Conservation (phyloP, 2,888 invertebrate genomes). For the Drosophila paracracens region DNA sequence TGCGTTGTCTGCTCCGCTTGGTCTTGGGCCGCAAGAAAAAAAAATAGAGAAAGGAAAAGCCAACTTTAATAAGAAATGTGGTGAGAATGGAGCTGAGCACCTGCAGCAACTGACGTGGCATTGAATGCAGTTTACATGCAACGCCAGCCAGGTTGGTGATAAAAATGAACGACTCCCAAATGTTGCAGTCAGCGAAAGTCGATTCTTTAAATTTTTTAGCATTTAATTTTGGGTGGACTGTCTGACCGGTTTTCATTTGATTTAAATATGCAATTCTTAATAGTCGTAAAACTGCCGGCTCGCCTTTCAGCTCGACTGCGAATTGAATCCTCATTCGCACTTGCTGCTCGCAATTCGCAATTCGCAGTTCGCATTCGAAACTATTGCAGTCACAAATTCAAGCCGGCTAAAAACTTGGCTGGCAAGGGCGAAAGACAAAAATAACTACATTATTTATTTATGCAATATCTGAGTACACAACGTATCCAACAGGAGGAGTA, state of each 20-base stretch:
- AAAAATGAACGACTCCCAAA: constrained; percentile 71
- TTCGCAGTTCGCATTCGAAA: constrained; percentile 40
- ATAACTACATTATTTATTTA: constrained; percentile 75
- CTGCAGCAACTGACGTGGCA: constrained; percentile 32
- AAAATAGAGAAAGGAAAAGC: constrained; percentile 21
- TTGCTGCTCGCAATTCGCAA: constrained; percentile 14
- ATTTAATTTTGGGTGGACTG: constrained; percentile 59
- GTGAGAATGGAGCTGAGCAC: constrained; percentile 44
- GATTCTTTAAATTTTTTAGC: constrained; percentile 68
- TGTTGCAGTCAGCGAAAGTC: constrained; percentile 65
- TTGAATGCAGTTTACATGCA: constrained; percentile 58
- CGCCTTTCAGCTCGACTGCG: constrained; percentile 16
- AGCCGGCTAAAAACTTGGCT: constrained; percentile 28
- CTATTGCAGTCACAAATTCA: constrained; percentile 63
- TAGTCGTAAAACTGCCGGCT: constrained; percentile 52
- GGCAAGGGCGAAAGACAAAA: constrained; percentile 67
- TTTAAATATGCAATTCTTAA: constrained; percentile 75
- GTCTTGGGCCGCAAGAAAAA: constrained; percentile 24
- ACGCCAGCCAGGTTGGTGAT: constrained; percentile 53
- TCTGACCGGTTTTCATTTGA: constrained; percentile 52
- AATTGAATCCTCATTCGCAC: constrained; percentile 65
- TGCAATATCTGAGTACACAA: constrained; percentile 67
- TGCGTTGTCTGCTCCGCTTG: constrained; percentile 26
- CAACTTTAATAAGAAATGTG: constrained; percentile 70
- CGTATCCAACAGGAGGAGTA: neutral